These are phyloP conservation scores for Antheraea yamamai DNA, from an alignment of 2,888 invertebrate species.

Conservation along the genomic window DNA sequence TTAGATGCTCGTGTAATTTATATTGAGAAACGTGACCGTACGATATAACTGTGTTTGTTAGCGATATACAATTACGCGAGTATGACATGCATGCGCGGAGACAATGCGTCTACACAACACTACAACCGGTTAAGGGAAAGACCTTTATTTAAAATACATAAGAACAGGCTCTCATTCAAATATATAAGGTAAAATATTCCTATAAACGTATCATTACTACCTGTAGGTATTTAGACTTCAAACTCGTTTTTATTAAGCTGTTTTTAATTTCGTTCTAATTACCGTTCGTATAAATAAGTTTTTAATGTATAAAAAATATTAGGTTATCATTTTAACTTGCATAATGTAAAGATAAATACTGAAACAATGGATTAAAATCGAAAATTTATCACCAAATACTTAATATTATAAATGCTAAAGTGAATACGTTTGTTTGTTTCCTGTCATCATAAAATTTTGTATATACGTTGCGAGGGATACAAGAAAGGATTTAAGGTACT, in stretches of 20 bases:
- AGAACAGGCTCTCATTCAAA: background rate
- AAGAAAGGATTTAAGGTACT: no score
- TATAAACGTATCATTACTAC: background rate
- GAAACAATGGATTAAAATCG: no score
- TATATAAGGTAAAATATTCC: constrained; percentile 2
- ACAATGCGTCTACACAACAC: constrained; percentile 17
- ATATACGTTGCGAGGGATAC: no score
- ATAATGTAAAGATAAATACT: background rate
- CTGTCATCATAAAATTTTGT: no score
- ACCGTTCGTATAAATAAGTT: background rate
- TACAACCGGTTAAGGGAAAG: constrained; percentile 1
- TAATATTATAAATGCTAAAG: no score
- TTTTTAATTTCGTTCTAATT: background rate
- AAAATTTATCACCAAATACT: no score
- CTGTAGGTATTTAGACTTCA: background rate
- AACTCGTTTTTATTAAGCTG: background rate
- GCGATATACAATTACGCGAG: background rate
- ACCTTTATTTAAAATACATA: constrained; percentile 1
- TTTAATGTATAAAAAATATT: background rate
- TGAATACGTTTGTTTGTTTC: no score
- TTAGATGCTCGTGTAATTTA: background rate
- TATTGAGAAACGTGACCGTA: background rate
- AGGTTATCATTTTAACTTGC: background rate
- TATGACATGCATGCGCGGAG: constrained; percentile 13
- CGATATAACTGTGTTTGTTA: background rate